A percentile compares a stretch with the other conserved stretches of the same genome.
Evolutionary conservation across 2,797 vertebrate genomes (phyloP).

Genomic region (Oreonectes daqikongensis): DNA sequence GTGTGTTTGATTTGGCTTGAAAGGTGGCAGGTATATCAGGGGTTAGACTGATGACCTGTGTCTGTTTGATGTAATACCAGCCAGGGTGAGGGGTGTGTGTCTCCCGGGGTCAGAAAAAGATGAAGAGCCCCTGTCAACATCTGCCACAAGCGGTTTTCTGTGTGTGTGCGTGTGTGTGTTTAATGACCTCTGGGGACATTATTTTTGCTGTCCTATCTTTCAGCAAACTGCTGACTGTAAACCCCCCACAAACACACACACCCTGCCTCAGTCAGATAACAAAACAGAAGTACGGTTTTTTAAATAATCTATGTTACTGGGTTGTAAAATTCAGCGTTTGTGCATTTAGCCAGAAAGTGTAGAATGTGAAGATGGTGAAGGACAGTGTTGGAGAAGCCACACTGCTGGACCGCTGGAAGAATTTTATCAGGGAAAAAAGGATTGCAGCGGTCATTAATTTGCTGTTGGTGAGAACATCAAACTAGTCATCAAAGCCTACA

Average conservation of each 20-base stretch:
- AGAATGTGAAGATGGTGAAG: no score
- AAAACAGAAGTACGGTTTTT: no score
- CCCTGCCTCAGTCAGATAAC: constrained; percentile 68
- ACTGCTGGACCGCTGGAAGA: no score
- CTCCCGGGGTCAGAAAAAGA: constrained; percentile 42
- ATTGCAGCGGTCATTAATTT: no score
- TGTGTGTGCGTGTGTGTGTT: constrained; percentile 38
- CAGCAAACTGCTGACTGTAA: constrained; percentile 73
- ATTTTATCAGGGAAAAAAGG: no score
- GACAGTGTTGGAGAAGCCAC: no score
- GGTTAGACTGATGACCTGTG: constrained; percentile 39
- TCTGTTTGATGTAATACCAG: constrained; percentile 49
- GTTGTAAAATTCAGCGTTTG: no score
- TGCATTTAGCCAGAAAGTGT: no score
- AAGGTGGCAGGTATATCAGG: constrained; percentile 28
- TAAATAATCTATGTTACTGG: no score
- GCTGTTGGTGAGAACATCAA: no score
- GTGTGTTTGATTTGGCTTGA: constrained; percentile 32
- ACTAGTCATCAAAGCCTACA: no score
- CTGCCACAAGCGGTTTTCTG: constrained; percentile 29
- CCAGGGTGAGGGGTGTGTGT: constrained; percentile 15
- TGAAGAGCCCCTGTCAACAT: constrained; percentile 43
- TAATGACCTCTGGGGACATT: constrained; percentile 55
- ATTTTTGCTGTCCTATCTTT: constrained; percentile 64
- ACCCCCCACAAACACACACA: constrained; percentile 7